phyloP scores from a whole-genome alignment of 1,140 invertebrate genomes.

The Manduca sexta region DNA sequence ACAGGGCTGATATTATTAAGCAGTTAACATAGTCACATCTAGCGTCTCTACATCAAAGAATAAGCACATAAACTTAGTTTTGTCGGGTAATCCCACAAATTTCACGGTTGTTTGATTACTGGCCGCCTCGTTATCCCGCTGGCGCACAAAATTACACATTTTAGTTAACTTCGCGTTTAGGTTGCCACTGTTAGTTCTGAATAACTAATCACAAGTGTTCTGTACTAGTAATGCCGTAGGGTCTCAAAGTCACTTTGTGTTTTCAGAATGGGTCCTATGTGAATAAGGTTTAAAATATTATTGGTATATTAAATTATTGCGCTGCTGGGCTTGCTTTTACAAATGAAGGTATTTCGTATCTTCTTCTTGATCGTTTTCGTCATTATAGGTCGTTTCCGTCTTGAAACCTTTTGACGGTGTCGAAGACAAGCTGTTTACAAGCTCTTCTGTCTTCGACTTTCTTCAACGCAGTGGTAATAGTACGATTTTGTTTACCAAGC shows the following conservation, averaged over 20 bases:
- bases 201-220: background rate
- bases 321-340: too few relatives aligned
- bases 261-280: background rate
- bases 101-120: conserved; percentile 50
- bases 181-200: background rate
- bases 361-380: too few relatives aligned
- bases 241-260: background rate
- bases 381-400: too few relatives aligned
- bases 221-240: background rate
- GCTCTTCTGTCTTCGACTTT: too few relatives aligned
- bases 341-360: too few relatives aligned
- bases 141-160: background rate
- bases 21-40: conserved; percentile 9
- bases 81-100: conserved; percentile 46
- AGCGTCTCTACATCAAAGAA: conserved; percentile 18
- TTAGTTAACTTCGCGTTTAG: background rate
- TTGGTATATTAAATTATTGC: too few relatives aligned
- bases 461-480: too few relatives aligned
- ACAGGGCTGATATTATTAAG: too few relatives aligned
- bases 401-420: too few relatives aligned
- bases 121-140: background rate
- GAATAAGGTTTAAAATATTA: background rate
- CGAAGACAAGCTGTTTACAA: too few relatives aligned
- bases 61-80: conserved; percentile 43
- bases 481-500: too few relatives aligned